These are phyloP conservation scores for Prochilodus magdalenae DNA, from an alignment of 2,113 vertebrate species.

Conservation along the genomic window DNA sequence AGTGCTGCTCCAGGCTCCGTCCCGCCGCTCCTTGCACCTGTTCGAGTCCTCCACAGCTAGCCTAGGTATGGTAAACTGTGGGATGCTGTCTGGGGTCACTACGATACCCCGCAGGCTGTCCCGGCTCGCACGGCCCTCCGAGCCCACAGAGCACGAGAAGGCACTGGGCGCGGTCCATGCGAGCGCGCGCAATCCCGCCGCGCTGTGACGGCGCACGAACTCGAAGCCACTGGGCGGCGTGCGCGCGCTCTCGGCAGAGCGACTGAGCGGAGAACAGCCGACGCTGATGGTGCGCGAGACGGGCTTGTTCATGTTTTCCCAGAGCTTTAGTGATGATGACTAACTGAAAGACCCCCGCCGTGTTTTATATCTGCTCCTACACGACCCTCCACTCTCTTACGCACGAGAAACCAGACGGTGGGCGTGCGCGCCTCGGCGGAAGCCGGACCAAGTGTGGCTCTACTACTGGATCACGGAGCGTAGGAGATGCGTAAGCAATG, in stretches of 20 bases:
- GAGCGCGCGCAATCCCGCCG: conserved; percentile 64
- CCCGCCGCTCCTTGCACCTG: conserved; percentile 25
- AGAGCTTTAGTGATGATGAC: conserved; percentile 4
- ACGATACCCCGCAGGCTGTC: conserved; percentile 69
- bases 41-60: conserved; percentile 61
- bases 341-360: not conserved
- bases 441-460: not conserved
- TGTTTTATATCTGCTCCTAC: not conserved
- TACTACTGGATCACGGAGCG: not conserved
- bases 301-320: conserved; percentile 60
- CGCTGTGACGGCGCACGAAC: conserved; percentile 64
- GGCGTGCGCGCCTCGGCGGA: not conserved
- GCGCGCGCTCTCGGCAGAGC: not conserved
- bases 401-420: not conserved
- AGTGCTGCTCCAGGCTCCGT: not conserved
- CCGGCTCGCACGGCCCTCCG: conserved; percentile 61
- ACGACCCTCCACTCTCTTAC: not conserved
- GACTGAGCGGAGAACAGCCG: conserved; percentile 43
- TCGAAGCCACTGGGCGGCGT: conserved; percentile 36
- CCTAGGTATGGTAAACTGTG: conserved; percentile 78
- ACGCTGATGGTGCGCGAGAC: conserved; percentile 70
- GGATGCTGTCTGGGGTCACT: conserved; percentile 77
- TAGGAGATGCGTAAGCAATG: not conserved
- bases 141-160: conserved; percentile 62
- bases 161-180: conserved; percentile 63